Base-by-base conservation (phyloP, 2,888 invertebrate species). In the Parnassius mnemosyne region DNA sequence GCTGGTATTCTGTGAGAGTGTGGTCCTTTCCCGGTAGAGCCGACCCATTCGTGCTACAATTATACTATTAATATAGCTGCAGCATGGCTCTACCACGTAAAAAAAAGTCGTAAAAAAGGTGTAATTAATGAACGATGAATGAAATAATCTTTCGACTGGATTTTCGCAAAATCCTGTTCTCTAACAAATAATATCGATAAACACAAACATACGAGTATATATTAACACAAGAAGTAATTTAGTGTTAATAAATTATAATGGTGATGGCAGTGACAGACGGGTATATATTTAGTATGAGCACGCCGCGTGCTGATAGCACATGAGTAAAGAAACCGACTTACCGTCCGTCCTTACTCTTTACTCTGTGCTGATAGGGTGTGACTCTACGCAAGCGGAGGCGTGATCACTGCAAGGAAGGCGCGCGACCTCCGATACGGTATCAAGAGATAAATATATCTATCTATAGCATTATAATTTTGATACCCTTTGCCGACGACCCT, bases 301-400 rank as follows among this genome's bases (percentile, higher is more conserved):
- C 53, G 61, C 41, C 20, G 42, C 53, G 41, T 42, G 51, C 61
- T 53, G 12, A 43, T 61, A 57, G 57, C n/a, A n/a, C n/a, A n/a
- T n/a, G n/a, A n/a, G n/a, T n/a, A n/a, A n/a, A n/a, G n/a, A n/a
- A n/a, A n/a, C n/a, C n/a, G n/a, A n/a, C n/a, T n/a, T n/a, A n/a
- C n/a, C n/a, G n/a, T n/a, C n/a, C n/a, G n/a, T n/a, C n/a, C n/a
- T n/a, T n/a, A n/a, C n/a, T n/a, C n/a, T n/a, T n/a, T n/a, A n/a
- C n/a, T n/a, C n/a, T n/a, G 41, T 42, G 51, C 61, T 53, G 12
- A 43, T 61, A 57, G 57, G 61, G 52, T 57, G 61, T 61, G 57
- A 46, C 57, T 10, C 57, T 49, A 42, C 13, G 56, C 41, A 47
- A 42, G 46, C 10, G 57, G 57, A 61, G 61, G 57, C 57, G 61